Percentiles rank a stretch among this genome's conserved stretches.
Conservation (phyloP, 2,113 vertebrate species). For the Miniopterus natalensis region DNA sequence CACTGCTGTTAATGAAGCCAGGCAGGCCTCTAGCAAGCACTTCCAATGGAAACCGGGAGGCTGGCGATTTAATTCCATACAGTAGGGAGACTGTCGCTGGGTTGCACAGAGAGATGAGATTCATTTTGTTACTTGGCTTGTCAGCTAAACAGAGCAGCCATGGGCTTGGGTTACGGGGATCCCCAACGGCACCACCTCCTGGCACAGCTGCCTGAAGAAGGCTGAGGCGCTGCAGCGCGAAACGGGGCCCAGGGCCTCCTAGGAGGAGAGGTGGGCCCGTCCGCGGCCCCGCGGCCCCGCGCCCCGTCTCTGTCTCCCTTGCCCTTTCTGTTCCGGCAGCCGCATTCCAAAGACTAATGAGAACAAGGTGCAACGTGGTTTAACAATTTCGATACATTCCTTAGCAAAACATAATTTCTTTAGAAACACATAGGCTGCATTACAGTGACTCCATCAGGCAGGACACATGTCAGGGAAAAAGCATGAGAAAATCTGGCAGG, state of each 20-base stretch:
- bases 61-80: not conserved
- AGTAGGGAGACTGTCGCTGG: not conserved
- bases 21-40: not conserved
- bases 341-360: constrained; percentile 79
- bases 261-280: not conserved
- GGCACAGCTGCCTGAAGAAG: not conserved
- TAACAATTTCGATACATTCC: constrained; percentile 75
- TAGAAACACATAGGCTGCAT: constrained; percentile 65
- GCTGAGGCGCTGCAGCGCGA: not conserved
- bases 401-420: constrained; percentile 75
- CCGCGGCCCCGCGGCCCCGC: not conserved
- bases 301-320: constrained; percentile 31
- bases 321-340: constrained; percentile 66
- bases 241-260: not conserved
- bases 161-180: not conserved
- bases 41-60: not conserved
- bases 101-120: not conserved
- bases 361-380: constrained; percentile 76
- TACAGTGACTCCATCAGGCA: constrained; percentile 66
- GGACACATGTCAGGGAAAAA: constrained; percentile 71
- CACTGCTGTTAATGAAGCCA: not conserved
- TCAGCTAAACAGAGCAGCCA: not conserved
- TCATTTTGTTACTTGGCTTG: not conserved
- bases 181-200: not conserved
- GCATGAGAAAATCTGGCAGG: constrained; percentile 72